Base-by-base conservation (phyloP, 2,113 vertebrate genomes). In the Lycocorax pyrrhopterus region DNA sequence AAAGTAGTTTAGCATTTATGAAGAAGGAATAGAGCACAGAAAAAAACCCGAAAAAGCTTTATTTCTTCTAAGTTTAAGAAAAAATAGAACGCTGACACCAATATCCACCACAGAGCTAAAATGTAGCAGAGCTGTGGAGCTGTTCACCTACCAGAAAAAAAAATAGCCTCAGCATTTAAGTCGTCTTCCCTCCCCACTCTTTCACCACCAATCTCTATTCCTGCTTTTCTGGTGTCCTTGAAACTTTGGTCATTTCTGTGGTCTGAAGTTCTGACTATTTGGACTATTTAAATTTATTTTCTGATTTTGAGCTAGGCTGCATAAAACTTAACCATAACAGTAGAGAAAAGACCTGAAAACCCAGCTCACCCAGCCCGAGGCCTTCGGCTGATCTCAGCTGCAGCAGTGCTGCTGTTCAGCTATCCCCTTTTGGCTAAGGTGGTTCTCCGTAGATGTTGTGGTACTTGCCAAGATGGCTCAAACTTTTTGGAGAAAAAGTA, bases 361-460 rank as follows among this genome's bases (percentile, higher is more conserved):
- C 6, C 19, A 30, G 5, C 19, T 66, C 5, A 32, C 1, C 2
- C 16, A 66, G 46, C 1, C 8, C 2, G 3, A 51, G 32, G 17
- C 8, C 25, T 92, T 56, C 46, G 76, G 55, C 32, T 84, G 23
- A 76, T 62, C 43, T 83, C 67, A 67, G 16, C 2, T 26, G 16
- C 1, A 0, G 8, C 26, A 21, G 6, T 25, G 15, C 17, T 73
- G 37, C 25, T 52, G 29, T 62, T 16, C 9, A 74, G 27, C 27
- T 43, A 10, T 22, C 8, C 8, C 2, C 2, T 81, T 90, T 43
- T 44, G 19, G 33, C 13, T 59, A 35, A 68, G 13, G 9, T 62
- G 4, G 5, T 9, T 55, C 23, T 47, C 56, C 13, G 22, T 32
- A 84, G 17, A 23, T 44, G 5, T 62, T 64, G 4, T 44, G 35